Evolutionary conservation across 2,888 invertebrate genomes (phyloP), one percentile per base, ranked within the genome.

Genomic region (Anarsia innoxiella): DNA sequence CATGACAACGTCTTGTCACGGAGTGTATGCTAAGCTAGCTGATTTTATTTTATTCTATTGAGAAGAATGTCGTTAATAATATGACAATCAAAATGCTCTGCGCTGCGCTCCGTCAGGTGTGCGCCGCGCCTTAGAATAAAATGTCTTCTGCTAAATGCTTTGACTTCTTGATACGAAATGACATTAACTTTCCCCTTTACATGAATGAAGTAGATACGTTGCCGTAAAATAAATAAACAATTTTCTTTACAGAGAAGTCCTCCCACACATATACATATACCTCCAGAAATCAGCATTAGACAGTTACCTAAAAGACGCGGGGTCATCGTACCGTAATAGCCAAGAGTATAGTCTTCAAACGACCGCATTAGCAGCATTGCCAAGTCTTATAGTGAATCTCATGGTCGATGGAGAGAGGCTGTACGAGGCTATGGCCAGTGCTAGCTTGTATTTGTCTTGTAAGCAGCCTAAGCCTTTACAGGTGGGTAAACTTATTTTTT

Each of bases 391-490:
- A 2, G 59, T 54, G 0, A 58, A 87, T 51, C 66, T 91, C 42
- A 69, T 67, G 38, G 56, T 89, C 6, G 61, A 65, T 1, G 88
- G 82, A 34, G 59, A 60, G 1, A 53, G 68, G 12, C 56, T 88
- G 15, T 62, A 69, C 41, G 59, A 63, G 1, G 65, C 88, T 11
- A 70, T 89, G 59, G 49, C 49, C 2, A 65, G 73, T 5, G 75
- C 79, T 8, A 62, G 79, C 10, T 53, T 66, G 0, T 92, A 91
- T 60, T 72, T 92, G 14, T 88, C 86, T 42, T 68, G 70, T 38
- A 80, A 84, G 39, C 91, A 92, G 59, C 89, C 91, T 10, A 71
- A 77, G 39, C 82, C 86, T 2, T 68, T 92, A 42, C 91, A 91
- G 86, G 91, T 91, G 57, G 52, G 49, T 19, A 19, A 5, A n/a